A percentile compares a stretch with the other conserved stretches of the same genome.
These are phyloP conservation scores for Corythornis leucogaster DNA, from an alignment of 2,797 vertebrate genomes.

Conservation along the genomic window DNA sequence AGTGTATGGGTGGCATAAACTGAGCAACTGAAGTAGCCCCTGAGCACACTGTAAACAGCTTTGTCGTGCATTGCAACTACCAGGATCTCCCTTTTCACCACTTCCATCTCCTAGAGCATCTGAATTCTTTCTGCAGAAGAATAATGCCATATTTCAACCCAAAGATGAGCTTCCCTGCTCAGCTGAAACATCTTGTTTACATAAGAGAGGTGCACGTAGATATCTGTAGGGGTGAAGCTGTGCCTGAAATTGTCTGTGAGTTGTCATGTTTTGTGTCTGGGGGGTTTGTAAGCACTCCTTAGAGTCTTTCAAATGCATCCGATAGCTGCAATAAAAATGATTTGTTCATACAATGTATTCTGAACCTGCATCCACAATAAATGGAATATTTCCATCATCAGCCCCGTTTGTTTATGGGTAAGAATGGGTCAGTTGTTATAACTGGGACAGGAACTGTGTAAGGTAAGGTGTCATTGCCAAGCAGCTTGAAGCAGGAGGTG, in stretches of 20 bases:
- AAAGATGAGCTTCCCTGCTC: slow-evolving; percentile 51
- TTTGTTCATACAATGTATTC: slow-evolving; percentile 87
- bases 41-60: background rate
- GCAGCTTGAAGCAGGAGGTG: accelerated
- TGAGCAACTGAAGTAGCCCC: slow-evolving; percentile 30
- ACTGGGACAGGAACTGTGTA: background rate
- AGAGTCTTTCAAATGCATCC: slow-evolving; percentile 81
- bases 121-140: background rate
- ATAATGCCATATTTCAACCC: background rate
- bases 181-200: slow-evolving; percentile 74
- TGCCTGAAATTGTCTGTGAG: slow-evolving; percentile 82
- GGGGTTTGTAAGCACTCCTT: slow-evolving; percentile 76
- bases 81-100: slow-evolving; percentile 10
- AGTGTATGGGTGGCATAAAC: slow-evolving; percentile 38
- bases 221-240: slow-evolving; percentile 80
- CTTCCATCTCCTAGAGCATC: slow-evolving; percentile 8
- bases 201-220: slow-evolving; percentile 69
- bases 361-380: slow-evolving; percentile 95
- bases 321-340: slow-evolving; percentile 82
- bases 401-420: slow-evolving; percentile 11
- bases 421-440: background rate
- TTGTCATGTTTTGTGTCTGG: slow-evolving; percentile 57
- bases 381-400: slow-evolving; percentile 84
- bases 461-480: background rate
- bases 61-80: background rate